Base-by-base conservation (phyloP, 2,113 vertebrate genomes). In the Laterallus jamaicensis region DNA sequence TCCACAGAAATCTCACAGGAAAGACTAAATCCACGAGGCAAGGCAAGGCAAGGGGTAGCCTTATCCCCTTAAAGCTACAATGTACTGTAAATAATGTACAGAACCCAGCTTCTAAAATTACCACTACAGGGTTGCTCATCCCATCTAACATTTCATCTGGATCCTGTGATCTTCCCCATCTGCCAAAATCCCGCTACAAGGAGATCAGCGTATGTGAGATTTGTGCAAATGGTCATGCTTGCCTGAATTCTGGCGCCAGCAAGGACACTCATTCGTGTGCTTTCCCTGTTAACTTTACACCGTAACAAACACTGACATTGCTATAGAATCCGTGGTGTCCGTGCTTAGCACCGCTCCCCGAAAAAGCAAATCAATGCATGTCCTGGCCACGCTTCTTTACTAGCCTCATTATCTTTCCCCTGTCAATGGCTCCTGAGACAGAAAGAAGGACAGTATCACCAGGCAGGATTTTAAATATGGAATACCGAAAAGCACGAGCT, bases 51-150 rank as follows among this genome's bases (percentile, higher is more conserved):
- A 92, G 66, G 82, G 74, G 35, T 39, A 93, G 77, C 26, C 62
- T 89, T 95, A 74, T 64, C 67, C 70, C 88, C 10, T n/a, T 80
- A 93, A 91, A 95, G 74, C 35, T 76, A 95, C 77, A 88, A 82
- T 59, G 75, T 89, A 96, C 90, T 92, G 87, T 96, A 94, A 97
- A 96, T 97, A 94, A 94, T 91, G 93, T 92, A 94, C 93, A 97
- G 86, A 86, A 86, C 80, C 78, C 92, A 69, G 32, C 86, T 97
- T 96, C 96, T 96, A 96, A 97, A 97, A 96, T 95, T 93, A 96
- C 71, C 70, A 62, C 90, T 86, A 83, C 25, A 3, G 75, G 81
- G 90, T 91, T 90, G 77, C 92, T 96, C 85, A 79, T 75, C 90
- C 92, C 24, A 1, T 91, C 21, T 96, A 92, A 70, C 18, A 13